Percentiles rank a stretch among this genome's conserved stretches.
Conservation (phyloP, 1,140 invertebrate species). For the Apocrypta bakeri region DNA sequence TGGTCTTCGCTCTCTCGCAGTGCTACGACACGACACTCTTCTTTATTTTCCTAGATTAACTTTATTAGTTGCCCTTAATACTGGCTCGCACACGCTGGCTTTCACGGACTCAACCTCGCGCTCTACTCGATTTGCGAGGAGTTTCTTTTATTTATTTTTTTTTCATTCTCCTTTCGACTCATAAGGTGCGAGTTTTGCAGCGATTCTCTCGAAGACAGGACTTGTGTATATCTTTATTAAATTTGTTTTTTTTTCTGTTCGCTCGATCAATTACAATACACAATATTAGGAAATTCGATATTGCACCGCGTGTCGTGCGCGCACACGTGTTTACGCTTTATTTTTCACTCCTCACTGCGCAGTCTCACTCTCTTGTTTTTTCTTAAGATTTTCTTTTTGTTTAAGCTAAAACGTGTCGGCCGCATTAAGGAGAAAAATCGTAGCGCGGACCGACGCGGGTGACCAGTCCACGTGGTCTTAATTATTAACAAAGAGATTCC, state of each 20-base stretch:
- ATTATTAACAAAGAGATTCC: slow-evolving; percentile 73
- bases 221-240: slow-evolving; percentile 27
- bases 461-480: slow-evolving; percentile 58
- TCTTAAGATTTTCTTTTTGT: slow-evolving; percentile 36
- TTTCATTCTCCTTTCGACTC: slow-evolving; percentile 38
- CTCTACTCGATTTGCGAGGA: too few relatives aligned
- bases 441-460: slow-evolving; percentile 41
- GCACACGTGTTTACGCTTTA: slow-evolving; percentile 48
- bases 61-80: slow-evolving; percentile 43
- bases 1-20: slow-evolving; percentile 52
- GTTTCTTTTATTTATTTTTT: not conserved
- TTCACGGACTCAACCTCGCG: not conserved
- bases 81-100: slow-evolving; percentile 34
- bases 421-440: slow-evolving; percentile 46
- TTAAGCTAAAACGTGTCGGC: slow-evolving; percentile 43
- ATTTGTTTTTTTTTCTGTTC: slow-evolving; percentile 5
- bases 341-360: slow-evolving; percentile 45
- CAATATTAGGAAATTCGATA: slow-evolving; percentile 62
- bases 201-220: not conserved
- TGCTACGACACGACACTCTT: slow-evolving; percentile 41
- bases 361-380: slow-evolving; percentile 49
- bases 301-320: slow-evolving; percentile 66
- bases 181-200: slow-evolving; percentile 41
- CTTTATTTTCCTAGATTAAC: slow-evolving; percentile 16
- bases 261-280: slow-evolving; percentile 26